Percentiles rank a stretch among this genome's conserved stretches.
phyloP scores from a whole-genome alignment of 1,140 invertebrate species.

The Anastrepha ludens region DNA sequence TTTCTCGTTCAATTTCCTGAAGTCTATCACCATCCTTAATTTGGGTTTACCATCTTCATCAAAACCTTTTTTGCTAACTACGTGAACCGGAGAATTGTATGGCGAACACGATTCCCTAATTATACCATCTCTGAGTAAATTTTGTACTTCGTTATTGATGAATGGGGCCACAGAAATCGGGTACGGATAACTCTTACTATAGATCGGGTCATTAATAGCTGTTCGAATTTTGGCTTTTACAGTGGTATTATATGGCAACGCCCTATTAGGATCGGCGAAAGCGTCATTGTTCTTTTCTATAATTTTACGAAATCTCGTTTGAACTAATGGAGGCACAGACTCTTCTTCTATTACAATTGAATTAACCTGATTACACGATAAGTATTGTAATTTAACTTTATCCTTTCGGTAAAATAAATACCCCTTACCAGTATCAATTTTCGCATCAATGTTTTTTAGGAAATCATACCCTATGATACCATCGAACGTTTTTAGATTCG shows the following conservation, averaged over 20 bases:
- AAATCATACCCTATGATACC: no score
- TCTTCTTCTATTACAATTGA: slow-evolving; percentile 18
- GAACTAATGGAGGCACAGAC: neutral
- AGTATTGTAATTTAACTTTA: neutral
- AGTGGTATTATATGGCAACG: slow-evolving; percentile 37
- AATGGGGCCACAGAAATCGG: slow-evolving; percentile 32
- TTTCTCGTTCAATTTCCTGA: slow-evolving; percentile 55
- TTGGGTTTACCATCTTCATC: slow-evolving; percentile 45
- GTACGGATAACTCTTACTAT: slow-evolving; percentile 41
- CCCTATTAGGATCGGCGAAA: slow-evolving; percentile 49
- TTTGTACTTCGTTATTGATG: slow-evolving; percentile 35
- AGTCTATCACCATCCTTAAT: slow-evolving; percentile 50
- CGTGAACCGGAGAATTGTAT: slow-evolving; percentile 49
- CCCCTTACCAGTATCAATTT: no score
- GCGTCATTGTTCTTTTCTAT: slow-evolving; percentile 31
- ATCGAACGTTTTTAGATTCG: neutral
- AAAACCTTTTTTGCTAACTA: slow-evolving; percentile 55
- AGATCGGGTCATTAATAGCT: slow-evolving; percentile 6
- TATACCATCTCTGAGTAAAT: slow-evolving; percentile 20
- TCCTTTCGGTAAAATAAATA: no score
- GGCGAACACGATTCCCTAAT: slow-evolving; percentile 2
- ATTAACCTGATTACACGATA: slow-evolving; percentile 25
- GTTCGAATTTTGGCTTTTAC: slow-evolving; percentile 22
- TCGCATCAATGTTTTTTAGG: neutral
- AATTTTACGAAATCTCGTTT: neutral